Percentiles rank a stretch among this genome's conserved stretches.
phyloP scores from a whole-genome alignment of 2,113 vertebrate species.

The Alces alces region DNA sequence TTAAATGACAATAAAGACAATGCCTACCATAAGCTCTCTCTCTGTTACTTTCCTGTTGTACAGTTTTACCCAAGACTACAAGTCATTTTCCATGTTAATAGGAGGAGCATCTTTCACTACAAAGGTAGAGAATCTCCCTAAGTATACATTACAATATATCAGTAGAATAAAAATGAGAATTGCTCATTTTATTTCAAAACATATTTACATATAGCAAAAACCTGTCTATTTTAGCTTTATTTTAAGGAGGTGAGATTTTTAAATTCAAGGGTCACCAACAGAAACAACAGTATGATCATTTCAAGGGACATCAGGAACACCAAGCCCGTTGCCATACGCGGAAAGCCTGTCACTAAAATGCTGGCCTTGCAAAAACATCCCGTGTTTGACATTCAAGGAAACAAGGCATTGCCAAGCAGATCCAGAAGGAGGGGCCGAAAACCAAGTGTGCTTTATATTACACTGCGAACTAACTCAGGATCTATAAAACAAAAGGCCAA shows the following conservation, averaged over 20 bases:
- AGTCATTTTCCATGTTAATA: background rate
- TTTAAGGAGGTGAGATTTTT: background rate
- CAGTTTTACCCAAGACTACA: background rate
- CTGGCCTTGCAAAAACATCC: background rate
- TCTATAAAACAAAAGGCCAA: background rate
- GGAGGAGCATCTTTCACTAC: background rate
- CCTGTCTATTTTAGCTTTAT: background rate
- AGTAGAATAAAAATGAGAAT: background rate
- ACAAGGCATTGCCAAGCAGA: background rate
- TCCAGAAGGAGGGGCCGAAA: background rate
- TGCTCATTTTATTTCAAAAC: background rate
- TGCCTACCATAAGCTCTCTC: background rate
- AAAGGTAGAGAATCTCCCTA: background rate
- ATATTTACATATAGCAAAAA: background rate
- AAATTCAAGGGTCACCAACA: background rate
- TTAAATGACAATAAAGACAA: background rate
- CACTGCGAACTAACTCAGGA: background rate
- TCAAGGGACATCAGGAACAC: background rate
- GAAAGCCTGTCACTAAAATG: background rate
- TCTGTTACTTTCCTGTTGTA: background rate
- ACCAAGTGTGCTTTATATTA: background rate
- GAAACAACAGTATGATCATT: background rate
- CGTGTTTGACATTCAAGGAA: background rate
- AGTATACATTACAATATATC: background rate
- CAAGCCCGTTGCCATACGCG: background rate